phyloP scores from a whole-genome alignment of 2,113 vertebrate species.

The Thryonomys swinderianus region DNA sequence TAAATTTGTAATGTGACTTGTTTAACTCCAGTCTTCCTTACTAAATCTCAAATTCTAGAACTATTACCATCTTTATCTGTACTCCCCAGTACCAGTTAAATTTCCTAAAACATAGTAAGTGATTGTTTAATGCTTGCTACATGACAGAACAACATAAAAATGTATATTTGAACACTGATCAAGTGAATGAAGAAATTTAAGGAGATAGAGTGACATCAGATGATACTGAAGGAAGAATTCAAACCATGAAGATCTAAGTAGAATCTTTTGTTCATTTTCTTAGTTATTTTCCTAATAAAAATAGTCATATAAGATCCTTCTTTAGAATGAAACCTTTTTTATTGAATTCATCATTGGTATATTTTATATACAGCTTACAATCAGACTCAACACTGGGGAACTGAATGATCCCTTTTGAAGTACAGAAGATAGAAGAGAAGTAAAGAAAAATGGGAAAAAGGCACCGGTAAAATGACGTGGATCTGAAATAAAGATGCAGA shows the following conservation, averaged over 20 bases:
- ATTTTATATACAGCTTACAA: too few species aligned
- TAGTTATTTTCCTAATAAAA: not conserved
- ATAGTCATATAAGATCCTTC: not conserved
- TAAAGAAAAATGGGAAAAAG: not conserved
- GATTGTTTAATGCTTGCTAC: not conserved
- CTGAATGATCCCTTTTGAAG: not conserved
- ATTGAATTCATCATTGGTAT: too few species aligned
- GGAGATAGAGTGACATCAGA: not conserved
- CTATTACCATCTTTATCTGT: not conserved
- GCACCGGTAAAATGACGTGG: not conserved
- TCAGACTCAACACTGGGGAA: too few species aligned
- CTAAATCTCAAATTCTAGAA: not conserved
- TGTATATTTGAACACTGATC: not conserved
- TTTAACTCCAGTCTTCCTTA: not conserved
- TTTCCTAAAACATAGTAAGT: not conserved
- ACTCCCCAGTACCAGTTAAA: not conserved
- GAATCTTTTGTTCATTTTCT: not conserved
- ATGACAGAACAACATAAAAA: not conserved
- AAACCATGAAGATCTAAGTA: not conserved
- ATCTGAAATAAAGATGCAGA: not conserved
- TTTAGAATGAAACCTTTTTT: too few species aligned
- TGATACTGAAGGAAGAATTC: not conserved
- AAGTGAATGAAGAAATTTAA: not conserved
- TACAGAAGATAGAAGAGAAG: not conserved
- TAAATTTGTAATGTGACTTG: not conserved